phyloP scores from a whole-genome alignment of 1,140 invertebrate genomes.

The Nebria ingens region DNA sequence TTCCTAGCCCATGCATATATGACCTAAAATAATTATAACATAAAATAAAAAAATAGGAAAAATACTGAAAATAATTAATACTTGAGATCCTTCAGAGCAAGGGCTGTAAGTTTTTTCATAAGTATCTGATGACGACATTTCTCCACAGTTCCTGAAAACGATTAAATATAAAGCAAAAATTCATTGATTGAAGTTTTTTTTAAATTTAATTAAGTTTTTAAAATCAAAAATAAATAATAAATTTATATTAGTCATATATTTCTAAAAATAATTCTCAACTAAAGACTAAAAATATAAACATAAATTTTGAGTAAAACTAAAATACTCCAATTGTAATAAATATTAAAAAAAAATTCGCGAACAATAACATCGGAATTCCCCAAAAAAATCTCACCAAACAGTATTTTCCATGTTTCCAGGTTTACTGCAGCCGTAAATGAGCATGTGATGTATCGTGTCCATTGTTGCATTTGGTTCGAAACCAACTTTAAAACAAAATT shows the following conservation, averaged over 20 bases:
- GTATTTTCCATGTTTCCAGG: slow-evolving; percentile 69
- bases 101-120: slow-evolving; percentile 43
- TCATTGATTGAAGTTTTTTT: background rate
- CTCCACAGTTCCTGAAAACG: slow-evolving; percentile 75
- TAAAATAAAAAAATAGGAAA: too few species aligned
- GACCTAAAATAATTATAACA: slow-evolving; percentile 46
- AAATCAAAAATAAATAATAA: too few species aligned
- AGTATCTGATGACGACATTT: slow-evolving; percentile 59
- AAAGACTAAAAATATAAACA: too few species aligned
- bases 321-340: too few species aligned
- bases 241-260: too few species aligned
- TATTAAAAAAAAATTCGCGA: too few species aligned
- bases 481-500: slow-evolving; percentile 55
- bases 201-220: background rate
- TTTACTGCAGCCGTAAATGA: slow-evolving; percentile 83
- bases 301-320: too few species aligned
- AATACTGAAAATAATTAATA: slow-evolving; percentile 32
- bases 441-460: slow-evolving; percentile 89
- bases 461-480: slow-evolving; percentile 90
- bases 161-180: slow-evolving; percentile 8
- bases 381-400: slow-evolving; percentile 58
- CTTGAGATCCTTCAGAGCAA: slow-evolving; percentile 60
- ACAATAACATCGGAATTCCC: too few species aligned
- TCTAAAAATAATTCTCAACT: too few species aligned
- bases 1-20: slow-evolving; percentile 96